Evolutionary conservation across 2,888 invertebrate species (phyloP), one percentile per base, ranked within the genome.

Genomic region (Acleris literana): DNA sequence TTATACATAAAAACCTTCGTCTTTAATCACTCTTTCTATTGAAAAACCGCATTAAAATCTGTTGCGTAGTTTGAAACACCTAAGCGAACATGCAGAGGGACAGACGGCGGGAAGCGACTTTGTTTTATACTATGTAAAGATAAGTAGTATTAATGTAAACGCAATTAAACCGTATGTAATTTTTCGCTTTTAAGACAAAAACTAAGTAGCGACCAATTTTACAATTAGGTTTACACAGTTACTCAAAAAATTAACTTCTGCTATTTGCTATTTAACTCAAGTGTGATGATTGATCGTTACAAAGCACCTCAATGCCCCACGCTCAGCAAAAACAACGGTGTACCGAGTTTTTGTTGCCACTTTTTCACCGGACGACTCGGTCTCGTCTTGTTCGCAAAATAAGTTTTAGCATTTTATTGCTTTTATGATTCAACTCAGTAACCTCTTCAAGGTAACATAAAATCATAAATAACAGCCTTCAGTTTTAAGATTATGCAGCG

Each of bases 401-500:
- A 49, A 22, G 49, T 55, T 62, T 56, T 49, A 55, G 55, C 46
- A 64, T 55, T 60, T 44, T 60, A 54, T 49, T 54, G 29, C 55
- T 25, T 43, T 60, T 65, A 33, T 56, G 44, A 60, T 61, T 22
- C 33, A 49, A 43, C 53, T 22, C 48, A 25, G 55, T 49, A 43
- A 64, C 64, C 39, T 64, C 54, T 49, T 43, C 64, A 64, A 61
- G 65, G 55, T 55, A 55, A 52, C 65, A 20, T 46, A 39, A 22
- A 25, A 57, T 4, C 25, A 22, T 16, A 9, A 33, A 43, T 55
- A 43, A 46, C 16, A n/a, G 46, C 46, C 13, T 46, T 17, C 5
- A 46, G 46, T 33, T 33, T 2, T 9, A 46, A n/a, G 7, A 3
- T 46, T 17, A n/a, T 44, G 44, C 16, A 6, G n/a, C n/a, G n/a